Evolutionary conservation across 2,113 vertebrate species (phyloP).

Genomic region (Glareola pratincola): DNA sequence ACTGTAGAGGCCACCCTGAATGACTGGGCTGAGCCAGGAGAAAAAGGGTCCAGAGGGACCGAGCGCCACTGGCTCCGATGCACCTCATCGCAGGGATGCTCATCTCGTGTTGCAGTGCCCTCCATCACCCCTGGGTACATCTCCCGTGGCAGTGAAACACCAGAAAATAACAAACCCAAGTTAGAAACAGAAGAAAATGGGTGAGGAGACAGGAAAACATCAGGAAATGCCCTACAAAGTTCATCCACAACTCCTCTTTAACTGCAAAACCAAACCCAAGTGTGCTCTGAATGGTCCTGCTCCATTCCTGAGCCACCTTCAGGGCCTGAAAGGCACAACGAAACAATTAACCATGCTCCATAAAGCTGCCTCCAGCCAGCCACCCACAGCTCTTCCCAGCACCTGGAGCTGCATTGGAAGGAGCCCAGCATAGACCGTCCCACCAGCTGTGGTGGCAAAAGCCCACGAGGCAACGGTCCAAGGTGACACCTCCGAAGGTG

Average conservation of each 20-base stretch:
- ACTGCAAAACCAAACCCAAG: not conserved
- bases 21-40: rapidly evolving
- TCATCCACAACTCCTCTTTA: not conserved
- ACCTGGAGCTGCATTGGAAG: conserved; percentile 9
- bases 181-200: rapidly evolving
- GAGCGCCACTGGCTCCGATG: rapidly evolving
- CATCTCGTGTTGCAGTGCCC: rapidly evolving
- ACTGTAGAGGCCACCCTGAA: not conserved
- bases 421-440: not conserved
- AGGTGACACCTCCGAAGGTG: not conserved
- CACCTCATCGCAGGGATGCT: not conserved
- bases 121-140: not conserved
- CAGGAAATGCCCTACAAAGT: not conserved
- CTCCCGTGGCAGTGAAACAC: not conserved
- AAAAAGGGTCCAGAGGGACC: not conserved
- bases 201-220: not conserved
- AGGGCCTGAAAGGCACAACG: conserved; percentile 35
- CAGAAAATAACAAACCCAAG: not conserved
- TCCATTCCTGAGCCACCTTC: not conserved
- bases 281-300: not conserved
- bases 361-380: conserved; percentile 14
- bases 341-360: conserved; percentile 46
- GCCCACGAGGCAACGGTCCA: not conserved
- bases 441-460: not conserved
- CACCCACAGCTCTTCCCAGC: conserved; percentile 19